phyloP scores from a whole-genome alignment of 2,113 vertebrate species.

The Xyliphius kryptos region DNA sequence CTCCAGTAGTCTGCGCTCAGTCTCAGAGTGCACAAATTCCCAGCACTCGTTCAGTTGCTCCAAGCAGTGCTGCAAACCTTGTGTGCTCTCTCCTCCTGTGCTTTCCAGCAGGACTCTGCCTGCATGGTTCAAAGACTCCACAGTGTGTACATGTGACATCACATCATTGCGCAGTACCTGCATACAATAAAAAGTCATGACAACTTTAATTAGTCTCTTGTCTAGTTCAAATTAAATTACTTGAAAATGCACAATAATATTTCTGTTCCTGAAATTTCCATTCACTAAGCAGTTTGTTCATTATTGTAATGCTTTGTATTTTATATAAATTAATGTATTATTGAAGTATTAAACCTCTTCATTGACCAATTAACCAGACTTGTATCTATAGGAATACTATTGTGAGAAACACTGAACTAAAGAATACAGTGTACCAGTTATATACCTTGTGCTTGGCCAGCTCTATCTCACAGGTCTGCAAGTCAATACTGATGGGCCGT shows the following conservation, averaged over 20 bases:
- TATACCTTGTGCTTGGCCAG: slow-evolving; percentile 84
- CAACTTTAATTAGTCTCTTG: too few relatives aligned
- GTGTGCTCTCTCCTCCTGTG: slow-evolving; percentile 57
- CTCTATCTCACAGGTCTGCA: slow-evolving; percentile 82
- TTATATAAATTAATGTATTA: too few relatives aligned
- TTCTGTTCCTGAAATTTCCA: too few relatives aligned
- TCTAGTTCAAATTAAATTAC: too few relatives aligned
- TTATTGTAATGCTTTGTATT: too few relatives aligned
- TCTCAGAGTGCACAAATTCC: slow-evolving; percentile 76
- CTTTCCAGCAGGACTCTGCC: slow-evolving; percentile 68
- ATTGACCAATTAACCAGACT: too few relatives aligned
- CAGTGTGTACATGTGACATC: slow-evolving; percentile 72
- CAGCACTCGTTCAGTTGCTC: slow-evolving; percentile 72
- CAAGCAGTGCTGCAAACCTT: slow-evolving; percentile 67
- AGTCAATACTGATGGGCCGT: slow-evolving; percentile 65
- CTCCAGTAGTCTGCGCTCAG: slow-evolving; percentile 73
- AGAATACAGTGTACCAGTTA: too few relatives aligned
- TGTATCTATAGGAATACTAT: too few relatives aligned
- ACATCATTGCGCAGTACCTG: slow-evolving; percentile 81
- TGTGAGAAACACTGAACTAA: too few relatives aligned
- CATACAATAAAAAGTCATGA: background rate
- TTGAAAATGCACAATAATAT: too few relatives aligned
- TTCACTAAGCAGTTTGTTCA: too few relatives aligned
- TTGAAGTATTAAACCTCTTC: too few relatives aligned
- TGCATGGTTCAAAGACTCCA: slow-evolving; percentile 71